Base-by-base conservation (phyloP, 2,888 invertebrate species). In the Notocelia uddmanniana region DNA sequence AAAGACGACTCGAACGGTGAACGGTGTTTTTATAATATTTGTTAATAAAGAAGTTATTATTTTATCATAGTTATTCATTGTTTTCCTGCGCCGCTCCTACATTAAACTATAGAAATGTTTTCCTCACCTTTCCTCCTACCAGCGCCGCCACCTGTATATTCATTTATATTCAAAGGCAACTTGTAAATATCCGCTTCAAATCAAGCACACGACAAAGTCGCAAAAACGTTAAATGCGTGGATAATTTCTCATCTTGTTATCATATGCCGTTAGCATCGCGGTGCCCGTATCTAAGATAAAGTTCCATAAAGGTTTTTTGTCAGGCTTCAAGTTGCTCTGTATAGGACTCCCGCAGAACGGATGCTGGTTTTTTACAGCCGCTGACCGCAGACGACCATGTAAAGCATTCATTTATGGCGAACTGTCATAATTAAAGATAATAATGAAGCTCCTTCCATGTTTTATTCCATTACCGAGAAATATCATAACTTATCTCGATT, bases 351-450 rank as follows among this genome's bases (percentile, higher is more conserved):
- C 78, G 74, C 81, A 81, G 83, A 81, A 84, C 80, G 83, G 81
- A 85, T 85, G 82, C 84, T 77, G 82, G 86, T 88, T 88, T 87
- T 92, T 92, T 89, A 67, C 83, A 84, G 80, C 78, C 81, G 74
- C 73, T 78, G 80, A 79, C 81, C 80, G 83, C 81, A 80, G 84
- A 81, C 82, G 83, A 81, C 81, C 85, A 85, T 86, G 88, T 88
- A 85, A 89, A 85, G 84, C 86, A 86, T 88, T 89, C 91, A 77
- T 93, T 92, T 91, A 93, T 82, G 93, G 93, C 84, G 79, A 89
- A 90, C 92, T 92, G 92, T 93, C 91, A 93, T 93, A 93, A 93
- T 93, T 93, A 92, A 92, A 88, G 85, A 87, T 88, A 89, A 89
- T 91, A 91, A 92, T 89, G 92, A 88, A 87, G 75, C 81, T 85